phyloP scores from a whole-genome alignment of 2,888 invertebrate species.

The Scaptomyza reducta region DNA sequence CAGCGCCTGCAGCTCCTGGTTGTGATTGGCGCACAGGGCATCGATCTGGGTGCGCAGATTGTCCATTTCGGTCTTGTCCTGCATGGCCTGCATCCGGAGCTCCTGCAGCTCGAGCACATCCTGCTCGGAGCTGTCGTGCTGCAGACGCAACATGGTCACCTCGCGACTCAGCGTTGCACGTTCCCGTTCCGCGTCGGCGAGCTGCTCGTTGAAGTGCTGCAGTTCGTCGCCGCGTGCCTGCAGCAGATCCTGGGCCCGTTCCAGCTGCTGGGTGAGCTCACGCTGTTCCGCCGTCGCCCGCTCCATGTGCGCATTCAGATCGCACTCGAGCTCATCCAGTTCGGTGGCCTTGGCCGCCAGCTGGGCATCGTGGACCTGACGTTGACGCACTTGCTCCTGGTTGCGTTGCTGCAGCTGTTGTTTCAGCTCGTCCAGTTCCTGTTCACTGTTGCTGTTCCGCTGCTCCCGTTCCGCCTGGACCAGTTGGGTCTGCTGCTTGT shows the following conservation, averaged over 20 bases:
- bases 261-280: conserved; percentile 86
- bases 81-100: conserved; percentile 83
- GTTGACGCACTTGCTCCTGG: conserved; percentile 84
- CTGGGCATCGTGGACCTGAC: conserved; percentile 83
- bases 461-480: conserved; percentile 81
- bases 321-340: conserved; percentile 85
- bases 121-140: conserved; percentile 82
- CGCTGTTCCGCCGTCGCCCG: conserved; percentile 77
- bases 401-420: conserved; percentile 73
- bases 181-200: conserved; percentile 77
- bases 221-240: conserved; percentile 85
- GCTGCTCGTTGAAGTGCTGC: conserved; percentile 76
- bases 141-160: conserved; percentile 80
- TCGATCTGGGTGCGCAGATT: conserved; percentile 83
- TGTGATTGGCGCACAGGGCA: conserved; percentile 81
- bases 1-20: conserved; percentile 81
- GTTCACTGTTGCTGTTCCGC: conserved; percentile 84
- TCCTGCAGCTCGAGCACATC: conserved; percentile 83
- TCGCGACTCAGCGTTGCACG: conserved; percentile 80
- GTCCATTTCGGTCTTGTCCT: conserved; percentile 84
- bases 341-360: conserved; percentile 84
- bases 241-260: conserved; percentile 86
- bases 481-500: conserved; percentile 83
- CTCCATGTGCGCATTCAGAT: conserved; percentile 84
- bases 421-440: conserved; percentile 67